Conservation (phyloP, 2,113 vertebrate genomes). For the Podiceps cristatus region DNA sequence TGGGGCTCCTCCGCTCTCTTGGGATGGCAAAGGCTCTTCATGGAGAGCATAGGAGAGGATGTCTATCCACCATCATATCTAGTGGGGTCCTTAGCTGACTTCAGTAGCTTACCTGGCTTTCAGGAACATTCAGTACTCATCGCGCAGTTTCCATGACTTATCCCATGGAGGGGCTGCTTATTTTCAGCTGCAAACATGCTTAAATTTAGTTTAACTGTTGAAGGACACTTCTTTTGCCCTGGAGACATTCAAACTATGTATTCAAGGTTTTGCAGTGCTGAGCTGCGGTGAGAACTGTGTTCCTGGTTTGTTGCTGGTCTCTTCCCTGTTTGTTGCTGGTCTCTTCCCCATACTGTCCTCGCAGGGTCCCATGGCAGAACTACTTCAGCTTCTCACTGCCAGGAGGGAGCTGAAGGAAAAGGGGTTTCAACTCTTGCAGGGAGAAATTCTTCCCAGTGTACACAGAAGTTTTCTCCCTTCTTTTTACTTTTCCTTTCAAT, state of each 20-base stretch:
- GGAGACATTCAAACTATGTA: neutral
- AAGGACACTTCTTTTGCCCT: neutral
- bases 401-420: neutral
- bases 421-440: neutral
- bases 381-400: neutral
- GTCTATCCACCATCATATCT: neutral
- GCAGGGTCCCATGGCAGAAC: neutral
- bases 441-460: neutral
- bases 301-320: neutral
- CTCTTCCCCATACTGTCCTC: neutral
- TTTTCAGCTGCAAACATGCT: neutral
- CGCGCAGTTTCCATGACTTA: neutral
- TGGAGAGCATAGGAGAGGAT: fast-evolving
- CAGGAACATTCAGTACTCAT: neutral
- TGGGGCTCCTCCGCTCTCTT: neutral
- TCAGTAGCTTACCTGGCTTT: neutral
- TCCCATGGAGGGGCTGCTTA: neutral
- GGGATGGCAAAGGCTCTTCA: neutral
- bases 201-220: neutral
- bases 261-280: neutral
- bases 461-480: neutral
- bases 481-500: neutral
- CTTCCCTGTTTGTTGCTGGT: neutral
- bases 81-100: neutral
- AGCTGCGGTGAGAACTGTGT: neutral